Evolutionary conservation across 2,888 invertebrate species (phyloP).

Genomic region (Dryomyza anilis): DNA sequence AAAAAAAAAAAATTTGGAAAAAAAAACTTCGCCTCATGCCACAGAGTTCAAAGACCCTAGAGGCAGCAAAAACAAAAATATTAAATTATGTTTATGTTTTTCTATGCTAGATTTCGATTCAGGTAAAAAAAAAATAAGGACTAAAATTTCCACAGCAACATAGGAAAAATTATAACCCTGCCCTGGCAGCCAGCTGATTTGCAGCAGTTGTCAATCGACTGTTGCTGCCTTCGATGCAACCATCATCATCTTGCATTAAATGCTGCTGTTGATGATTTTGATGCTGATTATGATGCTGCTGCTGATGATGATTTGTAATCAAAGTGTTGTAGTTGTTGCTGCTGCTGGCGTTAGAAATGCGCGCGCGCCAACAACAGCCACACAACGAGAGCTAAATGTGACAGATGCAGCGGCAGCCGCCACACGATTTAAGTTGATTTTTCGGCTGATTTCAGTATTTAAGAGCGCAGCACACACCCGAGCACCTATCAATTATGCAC

Average conservation of each 20-base stretch:
- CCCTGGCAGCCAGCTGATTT: background rate
- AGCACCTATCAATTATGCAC: no score
- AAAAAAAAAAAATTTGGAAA: no score
- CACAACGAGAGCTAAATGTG: conserved; percentile 12
- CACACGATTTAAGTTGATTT: no score
- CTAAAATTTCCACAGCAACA: background rate
- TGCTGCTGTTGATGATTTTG: background rate
- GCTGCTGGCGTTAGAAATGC: background rate
- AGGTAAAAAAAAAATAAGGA: no score
- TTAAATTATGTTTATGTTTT: background rate
- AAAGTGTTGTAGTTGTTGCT: conserved; percentile 1
- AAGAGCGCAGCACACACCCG: no score
- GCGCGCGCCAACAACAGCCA: conserved; percentile 18
- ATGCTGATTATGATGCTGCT: background rate
- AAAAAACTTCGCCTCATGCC: background rate
- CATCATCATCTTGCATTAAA: background rate
- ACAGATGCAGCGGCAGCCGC: conserved; percentile 21
- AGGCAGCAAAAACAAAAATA: background rate
- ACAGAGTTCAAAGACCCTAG: conserved; percentile 16
- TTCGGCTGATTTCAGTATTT: no score
- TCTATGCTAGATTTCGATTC: no score
- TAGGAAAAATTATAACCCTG: background rate
- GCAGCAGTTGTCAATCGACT: background rate
- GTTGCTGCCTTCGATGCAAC: background rate
- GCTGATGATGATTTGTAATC: background rate